Base-by-base conservation (phyloP, 2,113 vertebrate species). In the Melanostigma gelatinosum region DNA sequence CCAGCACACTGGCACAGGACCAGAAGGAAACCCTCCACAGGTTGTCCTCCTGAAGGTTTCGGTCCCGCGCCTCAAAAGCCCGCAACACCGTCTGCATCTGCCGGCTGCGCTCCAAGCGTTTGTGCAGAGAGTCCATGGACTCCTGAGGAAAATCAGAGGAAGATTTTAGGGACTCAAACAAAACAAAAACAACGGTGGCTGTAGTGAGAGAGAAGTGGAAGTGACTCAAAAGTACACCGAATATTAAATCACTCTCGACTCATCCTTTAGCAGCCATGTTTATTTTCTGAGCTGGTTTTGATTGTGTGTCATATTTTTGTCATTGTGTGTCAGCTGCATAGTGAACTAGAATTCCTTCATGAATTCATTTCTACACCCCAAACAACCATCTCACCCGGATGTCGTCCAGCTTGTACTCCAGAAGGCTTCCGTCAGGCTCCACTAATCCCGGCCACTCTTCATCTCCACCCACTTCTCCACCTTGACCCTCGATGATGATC, bases 341-440 rank as follows among this genome's bases (percentile, higher is more conserved):
- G 24, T 67, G 27, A 40, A 32, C 9, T 40, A 20, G 5, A 71
- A 48, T 57, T 38, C 32, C 11, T 54, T 36, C 36, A 10, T 32
- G 3, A 62, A 61, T 24, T n/a, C 4, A 52, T 20, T 60, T 65
- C 20, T 32, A 44, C 55, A 50, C 32, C 44, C 34, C 10, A 68
- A 64, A 27, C 36, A 27, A 50, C 29, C 27, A 11, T 71, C 93
- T 73, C 69, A 97, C 97, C 95, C 96, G 93, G 60, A 98, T 97
- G 82, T 97, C 97, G 4, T 97, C 96, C 76, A 98, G 95, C 86
- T 97, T 98, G 85, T 97, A 95, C 34, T 98, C 97, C 72, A 98
- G 88, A 57, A 96, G 83, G 80, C 93, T 97, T 29, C 90, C 93
- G 42, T 97, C 97, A 0, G 96, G 94, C 80, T 96, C 95, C 1